Conservation (phyloP, 2,888 invertebrate species). For the Mimumesa dahlbomi region DNA sequence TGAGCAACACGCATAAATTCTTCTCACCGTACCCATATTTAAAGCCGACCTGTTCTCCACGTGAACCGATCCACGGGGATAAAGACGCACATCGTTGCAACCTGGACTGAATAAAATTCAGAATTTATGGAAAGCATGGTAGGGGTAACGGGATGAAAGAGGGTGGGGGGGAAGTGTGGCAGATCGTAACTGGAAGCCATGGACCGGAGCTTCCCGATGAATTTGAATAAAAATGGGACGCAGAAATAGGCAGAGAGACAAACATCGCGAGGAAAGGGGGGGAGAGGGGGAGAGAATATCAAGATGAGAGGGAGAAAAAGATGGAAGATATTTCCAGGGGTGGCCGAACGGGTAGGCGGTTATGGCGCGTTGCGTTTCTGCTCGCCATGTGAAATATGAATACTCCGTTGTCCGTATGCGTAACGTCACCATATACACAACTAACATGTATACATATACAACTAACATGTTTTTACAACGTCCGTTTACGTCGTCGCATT, state of each 20-base stretch:
- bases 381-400: slow-evolving; percentile 51
- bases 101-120: slow-evolving; percentile 75
- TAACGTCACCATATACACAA: slow-evolving; percentile 17
- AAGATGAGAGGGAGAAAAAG: slow-evolving; percentile 23
- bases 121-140: slow-evolving; percentile 77
- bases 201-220: slow-evolving; percentile 53
- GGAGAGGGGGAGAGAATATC: slow-evolving; percentile 18
- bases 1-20: not conserved
- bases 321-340: slow-evolving; percentile 33
- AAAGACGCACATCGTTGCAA: slow-evolving; percentile 43
- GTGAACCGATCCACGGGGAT: slow-evolving; percentile 24
- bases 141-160: slow-evolving; percentile 38
- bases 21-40: not conserved
- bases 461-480: slow-evolving; percentile 40
- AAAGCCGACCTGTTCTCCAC: not conserved
- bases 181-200: no score
- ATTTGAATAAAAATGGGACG: slow-evolving; percentile 68
- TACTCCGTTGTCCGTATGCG: slow-evolving; percentile 30
- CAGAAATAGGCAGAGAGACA: slow-evolving; percentile 35
- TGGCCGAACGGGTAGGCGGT: slow-evolving; percentile 62
- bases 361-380: slow-evolving; percentile 56
- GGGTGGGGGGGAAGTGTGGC: slow-evolving; percentile 9
- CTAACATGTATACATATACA: slow-evolving; percentile 19
- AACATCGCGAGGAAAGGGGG: slow-evolving; percentile 20
- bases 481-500: slow-evolving; percentile 20